Percentiles rank a stretch among this genome's conserved stretches.
phyloP scores from a whole-genome alignment of 2,797 vertebrate species.

The Enteromius viviparus region DNA sequence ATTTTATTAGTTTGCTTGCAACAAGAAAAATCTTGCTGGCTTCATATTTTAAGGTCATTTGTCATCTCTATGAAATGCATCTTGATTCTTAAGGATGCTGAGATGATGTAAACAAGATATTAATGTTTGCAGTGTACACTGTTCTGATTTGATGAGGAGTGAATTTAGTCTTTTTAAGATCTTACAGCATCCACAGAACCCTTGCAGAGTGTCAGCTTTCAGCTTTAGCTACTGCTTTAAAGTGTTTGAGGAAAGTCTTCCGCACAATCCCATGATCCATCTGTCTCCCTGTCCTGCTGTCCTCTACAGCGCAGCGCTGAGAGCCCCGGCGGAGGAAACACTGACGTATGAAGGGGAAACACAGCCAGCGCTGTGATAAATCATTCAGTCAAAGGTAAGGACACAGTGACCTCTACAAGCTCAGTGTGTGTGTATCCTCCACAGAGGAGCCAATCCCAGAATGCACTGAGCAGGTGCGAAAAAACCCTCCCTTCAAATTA shows the following conservation, averaged over 20 bases:
- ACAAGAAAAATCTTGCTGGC: not conserved
- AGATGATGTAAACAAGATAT: not conserved
- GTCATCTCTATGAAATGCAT: not conserved
- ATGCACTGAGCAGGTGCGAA: not conserved
- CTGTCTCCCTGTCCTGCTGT: conserved; percentile 56
- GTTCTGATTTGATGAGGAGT: not conserved
- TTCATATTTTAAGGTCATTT: not conserved
- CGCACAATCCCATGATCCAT: conserved; percentile 22
- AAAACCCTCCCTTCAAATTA: not conserved
- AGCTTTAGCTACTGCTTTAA: not conserved
- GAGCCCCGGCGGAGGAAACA: conserved; percentile 62
- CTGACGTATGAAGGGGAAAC: conserved; percentile 66
- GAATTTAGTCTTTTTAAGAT: not conserved
- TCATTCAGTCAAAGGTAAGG: conserved; percentile 65
- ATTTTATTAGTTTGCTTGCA: not conserved
- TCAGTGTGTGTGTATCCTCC: not conserved
- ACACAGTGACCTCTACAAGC: conserved; percentile 55
- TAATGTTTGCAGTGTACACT: not conserved
- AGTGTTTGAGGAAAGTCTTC: conserved; percentile 4
- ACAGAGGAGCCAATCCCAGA: not conserved
- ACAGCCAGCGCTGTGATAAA: conserved; percentile 66
- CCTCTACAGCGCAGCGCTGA: conserved; percentile 30
- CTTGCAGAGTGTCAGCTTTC: not conserved
- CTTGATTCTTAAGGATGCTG: not conserved
- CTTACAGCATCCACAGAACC: not conserved